Evolutionary conservation across 1,140 invertebrate species (phyloP).

Genomic region (Drosophila pallidifrons): DNA sequence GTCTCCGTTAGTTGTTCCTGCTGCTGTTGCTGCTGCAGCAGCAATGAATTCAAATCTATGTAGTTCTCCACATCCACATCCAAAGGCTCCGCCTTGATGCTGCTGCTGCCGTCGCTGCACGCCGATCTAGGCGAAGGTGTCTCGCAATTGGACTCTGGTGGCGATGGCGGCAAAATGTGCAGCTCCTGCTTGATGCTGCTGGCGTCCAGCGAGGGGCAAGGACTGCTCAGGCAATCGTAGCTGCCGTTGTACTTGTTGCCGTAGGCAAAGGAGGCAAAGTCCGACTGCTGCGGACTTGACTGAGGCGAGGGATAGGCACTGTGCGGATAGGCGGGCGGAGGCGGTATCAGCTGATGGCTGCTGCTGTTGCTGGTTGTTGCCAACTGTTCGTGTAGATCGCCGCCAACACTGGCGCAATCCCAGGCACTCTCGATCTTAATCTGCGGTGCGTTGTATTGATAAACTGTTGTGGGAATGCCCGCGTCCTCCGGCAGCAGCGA

Average conservation of each 20-base stretch:
- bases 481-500: slow-evolving; percentile 89
- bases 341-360: slow-evolving; percentile 69
- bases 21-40: slow-evolving; percentile 59
- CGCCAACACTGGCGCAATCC: slow-evolving; percentile 40
- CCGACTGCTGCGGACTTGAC: slow-evolving; percentile 78
- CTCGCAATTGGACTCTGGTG: slow-evolving; percentile 84
- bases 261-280: slow-evolving; percentile 65
- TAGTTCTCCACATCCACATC: slow-evolving; percentile 78
- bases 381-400: slow-evolving; percentile 45
- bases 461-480: slow-evolving; percentile 78
- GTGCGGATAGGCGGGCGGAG: slow-evolving; percentile 73
- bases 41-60: slow-evolving; percentile 74
- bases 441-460: slow-evolving; percentile 77
- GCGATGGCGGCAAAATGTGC: slow-evolving; percentile 81
- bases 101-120: slow-evolving; percentile 52
- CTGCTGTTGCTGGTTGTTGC: slow-evolving; percentile 2
- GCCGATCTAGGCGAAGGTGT: slow-evolving; percentile 78
- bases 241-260: slow-evolving; percentile 56
- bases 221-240: slow-evolving; percentile 77
- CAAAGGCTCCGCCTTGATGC: slow-evolving; percentile 79
- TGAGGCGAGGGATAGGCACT: slow-evolving; percentile 81
- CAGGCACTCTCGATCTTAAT: slow-evolving; percentile 80
- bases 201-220: slow-evolving; percentile 79
- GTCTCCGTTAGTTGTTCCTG: slow-evolving; percentile 35
- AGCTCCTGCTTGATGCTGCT: slow-evolving; percentile 80